Base-by-base conservation (phyloP, 2,888 invertebrate genomes). In the Petrophora chlorosata region DNA sequence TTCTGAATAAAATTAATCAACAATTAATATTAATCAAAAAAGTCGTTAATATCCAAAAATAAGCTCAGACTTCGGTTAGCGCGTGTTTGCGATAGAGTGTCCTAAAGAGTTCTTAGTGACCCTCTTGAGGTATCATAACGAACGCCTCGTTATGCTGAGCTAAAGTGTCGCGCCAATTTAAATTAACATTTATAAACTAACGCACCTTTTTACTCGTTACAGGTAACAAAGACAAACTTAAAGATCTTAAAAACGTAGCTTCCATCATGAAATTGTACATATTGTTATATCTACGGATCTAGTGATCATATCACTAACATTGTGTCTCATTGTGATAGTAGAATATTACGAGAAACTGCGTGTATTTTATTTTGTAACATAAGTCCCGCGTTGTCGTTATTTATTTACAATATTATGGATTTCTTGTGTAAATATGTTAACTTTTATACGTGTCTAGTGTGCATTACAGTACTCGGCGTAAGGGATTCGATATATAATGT, bases 281-380 rank as follows among this genome's bases (percentile, higher is more conserved):
- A 54, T 22, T 41, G 26, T 43, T 55, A 23, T 32, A 51, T 48
- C 5, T 33, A 33, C 33, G 26, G 30, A 47, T 32, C 10, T 39
- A 51, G 36, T 38, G 30, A 33, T 45, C 42, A 46, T 38, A 22
- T 47, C 41, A 45, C 32, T 52, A 63, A 53, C 52, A 53, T 47
- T 68, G 57, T 65, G 74, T 79, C 75, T 76, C 73, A 73, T 75
- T 82, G 81, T 82, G 82, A 81, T 81, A 78, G 70, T 70, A 69
- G 67, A 61, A 61, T 67, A 63, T 66, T 65, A 62, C 53, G 46
- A 53, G 42, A 46, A 53, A 53, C 42, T 51, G 43, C 38, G 33
- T 32, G 9, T 22, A 26, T 26, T 14, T 30, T 34, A 16, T 10
- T 39, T 38, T 30, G 5, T 25, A 38, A 8, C 22, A 5, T 41